A percentile compares a stretch with the other conserved stretches of the same genome.
Conservation (phyloP, 2,113 vertebrate species). For the Colaptes auratus region DNA sequence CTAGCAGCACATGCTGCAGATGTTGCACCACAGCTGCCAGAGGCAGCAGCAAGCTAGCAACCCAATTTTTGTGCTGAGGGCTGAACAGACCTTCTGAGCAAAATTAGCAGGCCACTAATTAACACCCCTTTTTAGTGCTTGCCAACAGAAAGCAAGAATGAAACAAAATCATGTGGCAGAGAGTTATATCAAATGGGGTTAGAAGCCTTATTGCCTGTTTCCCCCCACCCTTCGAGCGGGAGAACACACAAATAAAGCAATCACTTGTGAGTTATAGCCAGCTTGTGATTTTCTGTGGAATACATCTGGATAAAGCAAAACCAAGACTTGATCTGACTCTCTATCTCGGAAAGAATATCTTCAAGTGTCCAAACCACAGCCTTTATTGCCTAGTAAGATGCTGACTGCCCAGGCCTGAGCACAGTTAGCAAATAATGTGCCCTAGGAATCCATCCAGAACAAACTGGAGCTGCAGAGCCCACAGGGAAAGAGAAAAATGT, state of each 20-base stretch:
- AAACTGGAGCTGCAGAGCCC: constrained; percentile 4
- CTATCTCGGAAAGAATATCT: not conserved
- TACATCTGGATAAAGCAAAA: constrained; percentile 5
- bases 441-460: constrained; percentile 19
- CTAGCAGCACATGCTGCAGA: not conserved
- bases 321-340: not conserved
- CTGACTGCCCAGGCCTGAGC: constrained; percentile 1
- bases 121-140: constrained; percentile 24
- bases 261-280: constrained; percentile 43
- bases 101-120: constrained; percentile 48
- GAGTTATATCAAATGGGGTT: constrained; percentile 45
- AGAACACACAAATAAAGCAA: constrained; percentile 48
- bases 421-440: constrained; percentile 10
- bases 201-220: constrained; percentile 27
- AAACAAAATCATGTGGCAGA: constrained; percentile 56
- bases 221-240: not conserved
- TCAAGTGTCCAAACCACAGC: not conserved
- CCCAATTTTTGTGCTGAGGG: not conserved
- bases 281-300: constrained; percentile 28
- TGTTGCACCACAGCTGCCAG: not conserved
- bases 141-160: constrained; percentile 55
- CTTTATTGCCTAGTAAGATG: not conserved
- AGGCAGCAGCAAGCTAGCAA: not conserved
- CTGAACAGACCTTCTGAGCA: not conserved
- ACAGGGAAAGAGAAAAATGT: constrained; percentile 16